Base-by-base conservation (phyloP, 2,113 vertebrate species). In the Nettapus auritus region DNA sequence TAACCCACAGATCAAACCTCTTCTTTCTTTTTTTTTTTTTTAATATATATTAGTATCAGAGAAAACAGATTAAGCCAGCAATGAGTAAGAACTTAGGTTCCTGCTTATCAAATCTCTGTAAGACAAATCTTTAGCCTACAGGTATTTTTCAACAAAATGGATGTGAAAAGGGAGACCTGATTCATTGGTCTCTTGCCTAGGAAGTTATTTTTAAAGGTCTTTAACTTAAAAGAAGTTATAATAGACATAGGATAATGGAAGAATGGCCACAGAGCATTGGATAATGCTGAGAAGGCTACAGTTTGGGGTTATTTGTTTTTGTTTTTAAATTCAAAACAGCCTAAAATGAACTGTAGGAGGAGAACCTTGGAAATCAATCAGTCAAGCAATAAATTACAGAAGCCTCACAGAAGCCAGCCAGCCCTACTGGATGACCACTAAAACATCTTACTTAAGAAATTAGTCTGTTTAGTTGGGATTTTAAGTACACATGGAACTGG, bases 241-340 rank as follows among this genome's bases (percentile, higher is more conserved):
- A 57, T 0, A 80, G 21, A 46, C 1, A 56, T 8, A 7, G 4
- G 40, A 71, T 62, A n/a, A 76, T 0, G 36, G 46, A 89, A 73
- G 17, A 87, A 87, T 7, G 53, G 20, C 50, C 69, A 81, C 10
- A 81, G 36, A 87, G 10, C 31, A 34, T 36, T 42, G 11, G 83
- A 57, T 16, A 88, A 73, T n/a, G 22, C 59, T 40, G 36, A 44
- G 42, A 53, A 55, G 8, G 62, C 21, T 33, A 68, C 6, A 53
- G 11, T n/a, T 59, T 9, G 57, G 2, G 22, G n/a, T 8, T 6
- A 2, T 10, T 23, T 33, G 26, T 84, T 79, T 68, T 16, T 6
- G 3, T 75, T 79, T 82, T 76, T 22, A 76, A 81, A 60, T 74
- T 84, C 38, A 29, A 15, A 13, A 44, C 31, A 85, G 53, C n/a